Base-by-base conservation (phyloP, 2,797 vertebrate species). In the Liasis olivaceus region DNA sequence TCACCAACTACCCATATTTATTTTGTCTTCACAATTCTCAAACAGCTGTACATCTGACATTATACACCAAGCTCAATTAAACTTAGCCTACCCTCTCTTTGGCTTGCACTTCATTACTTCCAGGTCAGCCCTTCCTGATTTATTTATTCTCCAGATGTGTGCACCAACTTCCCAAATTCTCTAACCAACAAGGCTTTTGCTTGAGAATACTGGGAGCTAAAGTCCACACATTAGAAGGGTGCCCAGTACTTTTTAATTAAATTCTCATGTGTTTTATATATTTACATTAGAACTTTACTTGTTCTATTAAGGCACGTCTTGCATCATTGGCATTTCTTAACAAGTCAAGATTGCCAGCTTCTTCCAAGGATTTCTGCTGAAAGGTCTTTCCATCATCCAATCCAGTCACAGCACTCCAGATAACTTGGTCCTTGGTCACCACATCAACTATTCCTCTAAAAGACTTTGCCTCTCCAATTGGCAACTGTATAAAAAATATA, bases 391-490 rank as follows among this genome's bases (percentile, higher is more conserved):
- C 99, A 87, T 99, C 98, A 59, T 98, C 97, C 88, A 93, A 94
- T 77, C 92, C 66, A 56, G 98, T 96, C 60, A 86, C 93, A 9
- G 66, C 64, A 91, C 95, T 98, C 99, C 99, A 99, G 22, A 96
- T 94, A 87, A 99, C 97, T 90, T 97, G 98, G 95, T 99, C 98
- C 93, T 98, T 98, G 93, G 97, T 98, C 94, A 99, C 95, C 95
- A 99, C 94, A 97, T 99, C 99, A 63, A 99, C 98, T 90, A 99
- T 96, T 93, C 99, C 99, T 4, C 96, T 98, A 97, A 99, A 99
- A 92, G 95, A 97, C 96, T 97, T 99, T 24, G 97, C 99, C 91
- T 97, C 98, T 94, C 99, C 99, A 63, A 99, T 92, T 1, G 99
- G 99, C 95, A 99, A 96, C 99, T 99, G 59, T 58, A 96, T 93